Evolutionary conservation across 2,113 vertebrate genomes (phyloP), one percentile per base, ranked within the genome.

Genomic region (Chloropsis cyanopogon): DNA sequence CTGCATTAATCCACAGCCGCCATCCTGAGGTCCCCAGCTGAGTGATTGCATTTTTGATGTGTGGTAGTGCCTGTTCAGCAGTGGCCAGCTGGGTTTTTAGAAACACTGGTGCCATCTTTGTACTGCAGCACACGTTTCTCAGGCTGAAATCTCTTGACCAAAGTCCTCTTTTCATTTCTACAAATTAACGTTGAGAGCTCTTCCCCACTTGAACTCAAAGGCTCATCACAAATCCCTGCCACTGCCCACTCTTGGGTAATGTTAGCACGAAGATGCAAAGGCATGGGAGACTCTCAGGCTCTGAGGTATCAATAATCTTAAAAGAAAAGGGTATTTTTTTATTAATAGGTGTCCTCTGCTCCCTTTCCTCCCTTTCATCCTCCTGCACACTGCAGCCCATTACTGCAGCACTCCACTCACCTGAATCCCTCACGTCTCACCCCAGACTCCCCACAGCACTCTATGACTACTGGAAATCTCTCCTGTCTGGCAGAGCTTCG

Each of bases 301-400:
- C 86, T 77, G 70, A 88, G 54, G 54, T 83, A 91, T 41, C 94
- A 71, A 85, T 87, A 93, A 94, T 90, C 75, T 71, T 92, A 77
- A 65, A 59, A 88, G 29, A 44, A 84, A 94, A 73, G n/a, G 65
- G 49, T 5, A 3, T 17, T 68, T 26, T 81, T 89, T 92, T 86
- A 90, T 94, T 81, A 90, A 88, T 64, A 82, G 50, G 47, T 80
- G 39, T 94, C 41, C 60, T 79, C 64, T 87, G 60, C 65, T 95
- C 66, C 46, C 65, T 89, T 46, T 85, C 84, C 64, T 92, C 73
- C 72, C 78, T 85, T 76, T 81, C 14, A 22, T 68, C 94, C 94
- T 84, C 53, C 70, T 85, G 37, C 71, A 76, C 70, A 41, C 8
- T 8, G 59, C 39, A 90, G 64, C 54, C 91, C 60, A 47, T 95